Percentiles rank a stretch among this genome's conserved stretches.
These are phyloP conservation scores for Trichonephila clavipes DNA, from an alignment of 1,140 invertebrate genomes.

Conservation along the genomic window DNA sequence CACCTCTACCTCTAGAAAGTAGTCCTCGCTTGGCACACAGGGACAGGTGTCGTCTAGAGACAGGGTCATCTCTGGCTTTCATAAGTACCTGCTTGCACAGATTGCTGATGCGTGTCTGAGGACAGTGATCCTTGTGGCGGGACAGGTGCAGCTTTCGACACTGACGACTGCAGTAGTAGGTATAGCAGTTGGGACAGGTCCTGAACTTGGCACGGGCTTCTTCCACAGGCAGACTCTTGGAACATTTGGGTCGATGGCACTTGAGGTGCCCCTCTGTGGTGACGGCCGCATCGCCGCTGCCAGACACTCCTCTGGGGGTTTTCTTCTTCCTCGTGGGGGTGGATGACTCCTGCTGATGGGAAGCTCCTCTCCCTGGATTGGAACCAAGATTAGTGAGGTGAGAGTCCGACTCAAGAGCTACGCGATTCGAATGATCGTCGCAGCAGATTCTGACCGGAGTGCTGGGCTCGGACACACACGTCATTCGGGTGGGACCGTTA, in stretches of 20 bases:
- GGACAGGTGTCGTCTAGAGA: slow-evolving; percentile 89
- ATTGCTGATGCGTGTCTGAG: slow-evolving; percentile 89
- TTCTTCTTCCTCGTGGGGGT: slow-evolving; percentile 57
- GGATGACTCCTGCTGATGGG: neutral
- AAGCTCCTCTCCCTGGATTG: slow-evolving; percentile 70
- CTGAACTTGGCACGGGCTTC: slow-evolving; percentile 85
- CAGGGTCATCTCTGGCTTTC: slow-evolving; percentile 90
- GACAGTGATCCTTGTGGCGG: slow-evolving; percentile 92
- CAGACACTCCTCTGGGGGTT: neutral
- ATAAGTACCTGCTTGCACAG: slow-evolving; percentile 93
- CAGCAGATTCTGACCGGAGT: slow-evolving; percentile 56
- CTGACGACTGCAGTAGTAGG: slow-evolving; percentile 87
- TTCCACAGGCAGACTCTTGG: slow-evolving; percentile 79
- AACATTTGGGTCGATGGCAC: slow-evolving; percentile 80
- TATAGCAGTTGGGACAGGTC: slow-evolving; percentile 96
- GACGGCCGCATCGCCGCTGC: neutral
- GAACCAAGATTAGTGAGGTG: slow-evolving; percentile 66
- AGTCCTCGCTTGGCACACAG: slow-evolving; percentile 89
- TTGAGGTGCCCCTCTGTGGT: slow-evolving; percentile 77
- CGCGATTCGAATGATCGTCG: slow-evolving; percentile 39
- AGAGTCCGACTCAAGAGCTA: neutral
- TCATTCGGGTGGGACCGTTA: slow-evolving; percentile 55
- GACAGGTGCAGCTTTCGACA: slow-evolving; percentile 94
- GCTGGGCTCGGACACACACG: slow-evolving; percentile 70
- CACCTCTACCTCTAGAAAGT: slow-evolving; percentile 91